Evolutionary conservation across 2,797 vertebrate species (phyloP), one percentile per base, ranked within the genome.

Genomic region (Clarias fuscus): DNA sequence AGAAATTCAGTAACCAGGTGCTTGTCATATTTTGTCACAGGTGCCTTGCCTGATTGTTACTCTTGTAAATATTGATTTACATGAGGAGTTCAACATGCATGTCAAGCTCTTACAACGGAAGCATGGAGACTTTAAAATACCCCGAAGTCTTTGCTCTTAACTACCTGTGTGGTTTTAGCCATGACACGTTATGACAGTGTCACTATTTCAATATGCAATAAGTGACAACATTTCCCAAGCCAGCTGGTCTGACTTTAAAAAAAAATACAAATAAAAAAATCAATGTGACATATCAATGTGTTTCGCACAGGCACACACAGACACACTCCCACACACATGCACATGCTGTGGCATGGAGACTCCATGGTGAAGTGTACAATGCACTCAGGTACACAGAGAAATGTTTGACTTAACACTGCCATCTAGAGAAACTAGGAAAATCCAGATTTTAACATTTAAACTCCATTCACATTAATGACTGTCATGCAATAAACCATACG

Each of bases 341-440:
- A 79, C 11, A 59, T 56, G 53, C 22, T 58, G 71, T 15, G 59
- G 30, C 83, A 56, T 37, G 27, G 20, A 70, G 64, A 33, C 20
- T 27, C 48, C 14, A 53, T 40, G 43, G 71, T 65, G 56, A 86
- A 80, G 33, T 81, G 80, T 71, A 86, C 83, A 73, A 71, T 86
- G 82, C 86, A 88, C 88, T 68, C 82, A 91, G 65, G 73, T 79
- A n/a, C 82, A 81, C 33, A 65, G 64, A 71, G 53, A 92, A 76
- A 88, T 92, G 92, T 89, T 89, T 93, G 91, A 95, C 95, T 95
- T 93, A 94, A 95, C 94, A 95, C 95, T 96, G 95, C 96, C 95
- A 96, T 95, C 96, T 96, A 96, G 95, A 94, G 95, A 94, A 92
- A 76, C 79, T 87, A 86, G 67, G 73, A 48, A 70, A 81, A 84